A percentile compares a stretch with the other conserved stretches of the same genome.
These are phyloP conservation scores for Nipponacmea schrenckii DNA, from an alignment of 2,888 invertebrate genomes.

Conservation along the genomic window DNA sequence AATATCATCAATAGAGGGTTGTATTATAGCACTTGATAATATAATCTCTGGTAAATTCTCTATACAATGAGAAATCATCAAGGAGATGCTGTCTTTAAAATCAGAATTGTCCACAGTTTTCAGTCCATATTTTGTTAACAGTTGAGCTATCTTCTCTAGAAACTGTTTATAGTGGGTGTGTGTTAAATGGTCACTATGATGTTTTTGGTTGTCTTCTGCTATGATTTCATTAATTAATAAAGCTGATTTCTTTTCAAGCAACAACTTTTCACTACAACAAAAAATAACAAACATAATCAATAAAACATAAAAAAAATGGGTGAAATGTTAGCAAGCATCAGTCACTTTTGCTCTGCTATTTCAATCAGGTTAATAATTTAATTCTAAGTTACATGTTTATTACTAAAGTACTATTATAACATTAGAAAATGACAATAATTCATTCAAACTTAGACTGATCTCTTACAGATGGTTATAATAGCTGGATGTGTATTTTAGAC, in stretches of 20 bases:
- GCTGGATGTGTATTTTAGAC: no score
- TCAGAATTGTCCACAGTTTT: neutral
- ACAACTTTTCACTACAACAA: neutral
- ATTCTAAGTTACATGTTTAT: no score
- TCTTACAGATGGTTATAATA: no score
- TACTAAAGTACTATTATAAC: no score
- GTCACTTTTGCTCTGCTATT: no score
- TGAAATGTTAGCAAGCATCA: no score
- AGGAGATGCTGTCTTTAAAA: neutral
- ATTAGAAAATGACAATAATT: no score
- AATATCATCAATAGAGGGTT: conserved; percentile 23
- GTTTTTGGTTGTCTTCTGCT: conserved; percentile 15
- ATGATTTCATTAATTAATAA: conserved; percentile 14
- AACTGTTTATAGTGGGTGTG: conserved; percentile 8
- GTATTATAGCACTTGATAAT: conserved; percentile 25
- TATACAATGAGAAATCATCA: conserved; percentile 22
- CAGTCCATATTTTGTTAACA: conserved; percentile 10
- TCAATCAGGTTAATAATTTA: no score
- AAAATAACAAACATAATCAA: neutral
- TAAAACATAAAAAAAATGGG: no score
- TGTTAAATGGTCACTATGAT: conserved; percentile 4
- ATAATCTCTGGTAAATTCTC: conserved; percentile 25
- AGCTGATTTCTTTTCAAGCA: neutral
- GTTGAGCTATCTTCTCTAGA: conserved; percentile 8
- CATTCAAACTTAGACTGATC: no score